Evolutionary conservation across 1,140 invertebrate genomes (phyloP).

Genomic region (Calliphora vicina): DNA sequence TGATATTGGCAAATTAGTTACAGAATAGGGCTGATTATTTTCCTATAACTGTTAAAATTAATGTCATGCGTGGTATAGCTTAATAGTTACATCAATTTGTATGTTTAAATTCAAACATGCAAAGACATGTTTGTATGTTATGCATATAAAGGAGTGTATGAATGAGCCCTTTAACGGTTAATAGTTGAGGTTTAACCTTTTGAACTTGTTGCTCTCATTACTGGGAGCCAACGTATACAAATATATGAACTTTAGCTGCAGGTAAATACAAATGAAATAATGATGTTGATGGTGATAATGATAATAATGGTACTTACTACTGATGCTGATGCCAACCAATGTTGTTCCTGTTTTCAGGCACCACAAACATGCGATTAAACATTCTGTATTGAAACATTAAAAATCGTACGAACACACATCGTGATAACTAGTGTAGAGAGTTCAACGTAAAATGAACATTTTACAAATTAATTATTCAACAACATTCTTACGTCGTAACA

Average conservation of each 20-base stretch:
- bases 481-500: background rate
- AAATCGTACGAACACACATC: background rate
- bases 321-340: too few relatives aligned
- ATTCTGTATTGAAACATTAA: constrained; percentile 2
- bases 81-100: too few relatives aligned
- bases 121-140: background rate
- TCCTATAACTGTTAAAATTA: too few relatives aligned
- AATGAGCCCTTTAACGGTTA: too few relatives aligned
- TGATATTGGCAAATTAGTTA: too few relatives aligned
- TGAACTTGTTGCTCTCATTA: background rate
- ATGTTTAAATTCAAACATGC: too few relatives aligned
- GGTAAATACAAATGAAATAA: background rate
- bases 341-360: background rate
- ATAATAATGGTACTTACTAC: too few relatives aligned
- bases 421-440: too few relatives aligned
- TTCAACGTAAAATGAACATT: background rate
- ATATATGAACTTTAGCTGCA: background rate
- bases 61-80: too few relatives aligned
- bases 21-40: too few relatives aligned
- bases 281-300: background rate
- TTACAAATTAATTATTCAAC: constrained; percentile 9
- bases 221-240: background rate
- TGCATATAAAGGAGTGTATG: too few relatives aligned
- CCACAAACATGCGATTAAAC: background rate
- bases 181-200: background rate